A percentile compares a stretch with the other conserved stretches of the same genome.
Conservation (phyloP, 2,797 vertebrate genomes). For the Sebastes oblongus region DNA sequence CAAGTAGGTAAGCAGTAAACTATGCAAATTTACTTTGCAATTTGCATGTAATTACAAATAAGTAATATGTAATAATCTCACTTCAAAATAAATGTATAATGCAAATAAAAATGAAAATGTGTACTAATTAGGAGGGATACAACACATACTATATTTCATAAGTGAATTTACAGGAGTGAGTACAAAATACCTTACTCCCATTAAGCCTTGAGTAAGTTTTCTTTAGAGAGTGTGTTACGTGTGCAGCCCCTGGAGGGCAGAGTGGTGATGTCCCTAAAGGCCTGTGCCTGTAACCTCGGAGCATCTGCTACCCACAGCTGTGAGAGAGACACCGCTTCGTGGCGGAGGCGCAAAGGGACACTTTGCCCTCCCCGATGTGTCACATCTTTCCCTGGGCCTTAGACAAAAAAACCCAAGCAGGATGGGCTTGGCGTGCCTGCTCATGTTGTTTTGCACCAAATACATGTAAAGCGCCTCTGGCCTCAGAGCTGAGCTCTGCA, state of each 20-base stretch:
- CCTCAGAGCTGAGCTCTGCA: constrained; percentile 61
- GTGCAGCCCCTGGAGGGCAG: constrained; percentile 73
- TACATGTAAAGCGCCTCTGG: constrained; percentile 72
- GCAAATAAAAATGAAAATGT: neutral
- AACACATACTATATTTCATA: constrained; percentile 10
- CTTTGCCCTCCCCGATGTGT: constrained; percentile 70
- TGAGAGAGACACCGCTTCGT: constrained; percentile 61
- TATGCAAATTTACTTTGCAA: neutral
- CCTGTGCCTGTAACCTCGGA: constrained; percentile 71
- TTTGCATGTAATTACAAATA: neutral
- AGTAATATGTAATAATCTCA: neutral
- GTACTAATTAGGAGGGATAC: neutral
- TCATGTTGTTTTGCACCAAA: constrained; percentile 68
- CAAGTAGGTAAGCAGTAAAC: neutral
- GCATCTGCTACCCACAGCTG: constrained; percentile 83
- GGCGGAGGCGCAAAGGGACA: constrained; percentile 67
- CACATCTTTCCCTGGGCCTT: constrained; percentile 70
- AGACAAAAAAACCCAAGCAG: constrained; percentile 53
- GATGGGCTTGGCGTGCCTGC: constrained; percentile 64
- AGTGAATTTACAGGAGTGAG: constrained; percentile 9
- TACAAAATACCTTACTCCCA: constrained; percentile 4
- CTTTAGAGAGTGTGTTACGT: constrained; percentile 56
- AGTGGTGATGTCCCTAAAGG: constrained; percentile 67
- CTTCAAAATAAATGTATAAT: neutral
- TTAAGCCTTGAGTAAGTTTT: constrained; percentile 40